Evolutionary conservation across 2,113 vertebrate species (phyloP).

Genomic region (Crotophaga sulcirostris): DNA sequence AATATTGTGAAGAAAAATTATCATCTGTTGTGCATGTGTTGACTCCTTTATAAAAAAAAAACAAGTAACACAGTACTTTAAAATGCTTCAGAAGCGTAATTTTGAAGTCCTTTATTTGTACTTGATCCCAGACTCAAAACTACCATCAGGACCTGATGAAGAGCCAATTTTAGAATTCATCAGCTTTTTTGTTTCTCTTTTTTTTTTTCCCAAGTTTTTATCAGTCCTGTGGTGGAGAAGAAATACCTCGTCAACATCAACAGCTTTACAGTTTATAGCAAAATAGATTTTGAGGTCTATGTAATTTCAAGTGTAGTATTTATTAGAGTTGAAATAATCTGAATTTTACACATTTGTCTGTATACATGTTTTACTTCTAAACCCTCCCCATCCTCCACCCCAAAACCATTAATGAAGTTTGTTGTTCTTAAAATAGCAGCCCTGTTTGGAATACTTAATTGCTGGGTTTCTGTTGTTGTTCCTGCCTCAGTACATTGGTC

Average conservation of each 20-base stretch:
- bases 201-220: not conserved
- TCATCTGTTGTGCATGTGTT: not conserved
- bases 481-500: not conserved
- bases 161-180: not conserved
- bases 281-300: not conserved
- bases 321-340: not conserved
- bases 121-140: not conserved
- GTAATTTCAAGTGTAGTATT: not conserved
- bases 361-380: not conserved
- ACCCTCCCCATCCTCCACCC: not conserved
- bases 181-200: not conserved
- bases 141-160: not conserved
- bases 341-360: not conserved
- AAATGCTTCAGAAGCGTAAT: not conserved
- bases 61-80: not conserved
- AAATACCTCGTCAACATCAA: not conserved
- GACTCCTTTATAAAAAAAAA: not conserved
- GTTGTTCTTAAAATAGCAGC: conserved; percentile 35
- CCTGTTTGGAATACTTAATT: not conserved
- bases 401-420: not conserved
- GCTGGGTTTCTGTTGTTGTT: not conserved
- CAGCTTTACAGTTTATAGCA: not conserved
- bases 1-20: not conserved
- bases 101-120: not conserved
- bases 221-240: not conserved